Conservation (phyloP, 1,140 invertebrate genomes). For the Protaetia brevitarsis region DNA sequence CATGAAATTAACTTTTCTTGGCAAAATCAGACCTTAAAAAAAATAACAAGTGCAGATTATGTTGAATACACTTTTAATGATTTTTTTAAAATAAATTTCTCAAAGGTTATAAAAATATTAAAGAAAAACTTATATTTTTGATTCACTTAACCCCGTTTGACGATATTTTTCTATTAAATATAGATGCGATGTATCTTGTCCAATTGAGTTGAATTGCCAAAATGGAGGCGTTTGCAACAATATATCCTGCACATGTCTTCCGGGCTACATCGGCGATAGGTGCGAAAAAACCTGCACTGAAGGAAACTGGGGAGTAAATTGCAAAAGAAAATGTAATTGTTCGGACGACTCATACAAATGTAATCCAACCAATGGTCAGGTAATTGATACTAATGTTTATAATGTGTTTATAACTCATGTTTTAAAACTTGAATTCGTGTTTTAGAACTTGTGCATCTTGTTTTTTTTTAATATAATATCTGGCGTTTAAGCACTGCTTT, state of each 20-base stretch:
- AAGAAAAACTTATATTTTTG: neutral
- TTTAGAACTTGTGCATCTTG: no score
- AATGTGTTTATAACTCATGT: no score
- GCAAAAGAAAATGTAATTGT: neutral
- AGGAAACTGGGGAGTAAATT: neutral
- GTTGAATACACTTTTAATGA: no score
- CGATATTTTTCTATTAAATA: neutral
- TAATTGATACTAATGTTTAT: neutral
- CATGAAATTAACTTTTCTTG: no score
- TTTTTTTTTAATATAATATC: no score
- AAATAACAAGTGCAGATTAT: no score
- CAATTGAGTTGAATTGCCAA: neutral
- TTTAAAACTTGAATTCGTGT: no score
- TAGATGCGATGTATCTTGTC: neutral
- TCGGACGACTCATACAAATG: neutral
- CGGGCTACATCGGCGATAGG: neutral
- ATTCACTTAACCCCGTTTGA: neutral
- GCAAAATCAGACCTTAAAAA: no score
- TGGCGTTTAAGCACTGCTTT: no score
- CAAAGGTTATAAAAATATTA: no score
- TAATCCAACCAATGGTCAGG: neutral
- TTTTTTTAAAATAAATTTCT: no score
- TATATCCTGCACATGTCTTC: neutral
- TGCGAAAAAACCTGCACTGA: neutral
- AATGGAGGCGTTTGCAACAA: neutral